Evolutionary conservation across 2,888 invertebrate species (phyloP), one percentile per base, ranked within the genome.

Genomic region (Nomada fabriciana): DNA sequence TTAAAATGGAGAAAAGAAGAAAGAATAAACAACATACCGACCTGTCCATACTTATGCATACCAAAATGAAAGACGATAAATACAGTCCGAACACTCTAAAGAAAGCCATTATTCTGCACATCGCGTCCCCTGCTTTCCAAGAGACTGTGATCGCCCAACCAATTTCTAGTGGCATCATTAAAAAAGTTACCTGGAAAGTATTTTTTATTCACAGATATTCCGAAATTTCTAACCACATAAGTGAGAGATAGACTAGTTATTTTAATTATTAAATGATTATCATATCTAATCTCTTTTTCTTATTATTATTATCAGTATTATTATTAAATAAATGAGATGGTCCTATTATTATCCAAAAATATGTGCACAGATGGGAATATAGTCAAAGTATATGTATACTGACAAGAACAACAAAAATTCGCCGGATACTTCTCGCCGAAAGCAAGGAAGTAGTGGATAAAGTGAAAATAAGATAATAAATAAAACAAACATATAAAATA

Each of bases 141-240:
- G 96, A 96, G 71, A 98, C 98, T 2, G 98, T 98, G 80, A 95
- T 95, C 0, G 97, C 96, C 98, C 98, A 98, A 88, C 96, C 97
- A 75, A 98, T 98, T 95, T 98, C 98, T 92, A 98, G 94, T 36
- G 98, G 98, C 98, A 98, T 98, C 96, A 98, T 96, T 73, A 98
- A 95, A 92, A 98, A 97, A 70, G 98, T 98, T 68, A 97, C 97
- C 97, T 97, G 83, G 2, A 76, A 82, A 9, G 36, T 13, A 1
- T 43, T 67, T 13, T 43, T 23, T 50, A 18, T 43, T 59, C 43
- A 43, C 11, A 15, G 4, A 2, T 42, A 42, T 43, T 60, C 20
- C 36, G 1, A 42, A 15, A 36, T 65, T 20, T n/a, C 25, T 43
- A 47, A 20, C 20, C 13, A 25, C 10, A 52, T n/a, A 25, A 20